Base-by-base conservation (phyloP, 1,140 invertebrate species). In the Macrosteles quadrilineatus region DNA sequence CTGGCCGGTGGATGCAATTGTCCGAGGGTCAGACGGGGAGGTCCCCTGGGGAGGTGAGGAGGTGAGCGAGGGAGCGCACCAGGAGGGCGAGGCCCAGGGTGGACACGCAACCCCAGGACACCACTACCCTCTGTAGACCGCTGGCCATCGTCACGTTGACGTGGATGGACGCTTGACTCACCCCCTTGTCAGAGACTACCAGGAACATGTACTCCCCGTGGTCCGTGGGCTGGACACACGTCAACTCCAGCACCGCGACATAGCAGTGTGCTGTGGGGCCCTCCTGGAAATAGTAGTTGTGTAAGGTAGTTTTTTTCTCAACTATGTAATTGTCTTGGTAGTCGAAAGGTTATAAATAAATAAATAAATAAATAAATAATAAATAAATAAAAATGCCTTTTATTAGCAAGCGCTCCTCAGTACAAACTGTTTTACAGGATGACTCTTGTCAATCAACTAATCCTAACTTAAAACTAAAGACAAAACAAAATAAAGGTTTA, bases 171-270 rank as follows among this genome's bases (percentile, higher is more conserved):
- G 84, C 85, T 72, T 86, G 85, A 69, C 83, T 82, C 69, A 86
- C 79, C 45, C 86, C 86, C 74, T 83, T 80, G 59, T 80, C 73
- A 67, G 85, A 86, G 40, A 83, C 81, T 14, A 86, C 85, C 69
- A 87, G 73, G 70, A 87, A 79, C 71, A 84, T 74, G 78, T 85
- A 84, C 77, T 86, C 85, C n/a, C 86, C 85, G 2, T 79, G 80
- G 76, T 87, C 84, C n/a, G 83, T 82, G 71, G 78, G 79, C 72
- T 81, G 80, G 30, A 87, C 82, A 45, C 79, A 78, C 68, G 81
- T 78, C 72, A 87, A 84, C 45, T 80, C 83, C 72, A 87, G 76
- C 23, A 80, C 79, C 45, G 83, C 82, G 72, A 81, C 78, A 75
- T 83, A 85, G 77, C 86, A 87, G 45, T 84, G 77, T 23, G 80